Base-by-base conservation (phyloP, 2,797 vertebrate genomes). In the Decapterus maruadsi region DNA sequence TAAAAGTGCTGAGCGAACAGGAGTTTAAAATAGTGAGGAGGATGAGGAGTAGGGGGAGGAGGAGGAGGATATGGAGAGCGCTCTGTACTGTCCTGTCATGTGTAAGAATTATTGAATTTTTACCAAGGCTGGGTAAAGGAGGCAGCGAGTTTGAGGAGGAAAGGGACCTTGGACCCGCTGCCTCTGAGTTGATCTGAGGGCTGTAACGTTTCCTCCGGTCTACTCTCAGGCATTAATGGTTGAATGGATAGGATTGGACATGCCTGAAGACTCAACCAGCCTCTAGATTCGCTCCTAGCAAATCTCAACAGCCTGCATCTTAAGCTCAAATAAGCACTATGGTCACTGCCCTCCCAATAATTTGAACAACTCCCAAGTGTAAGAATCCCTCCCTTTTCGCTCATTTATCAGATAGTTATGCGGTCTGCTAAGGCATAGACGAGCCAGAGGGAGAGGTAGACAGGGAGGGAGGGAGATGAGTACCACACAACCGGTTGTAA, bases 161-260 rank as follows among this genome's bases (percentile, higher is more conserved):
- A 82, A 85, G 80, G 75, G 85, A 90, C 85, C 72, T 59, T 77
- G 63, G 78, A 74, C 69, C 80, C 62, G 75, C 55, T 75, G 70
- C 75, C 80, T 72, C 64, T 54, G 72, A 87, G 82, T 75, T 78
- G 87, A 86, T 90, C 79, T 77, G 80, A 92, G 84, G 76, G 78
- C 89, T 92, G 86, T 86, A 90, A 88, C 87, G 89, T 91, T 94
- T 93, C 90, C 92, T 86, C 77, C 76, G 78, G 91, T 90, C 91
- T 89, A 72, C 86, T 93, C 88, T 80, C 51, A 67, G 90, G 93
- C 90, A 87, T 93, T 95, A 95, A 95, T 94, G 92, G 92, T 90
- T 93, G 90, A 94, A 95, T 94, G 93, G 88, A 94, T 93, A 65
- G 85, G 89, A 93, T 82, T 88, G 87, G 94, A 94, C 93, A 93